A percentile compares a stretch with the other conserved stretches of the same genome.
Conservation (phyloP, 2,113 vertebrate species). For the Pteronura brasiliensis region DNA sequence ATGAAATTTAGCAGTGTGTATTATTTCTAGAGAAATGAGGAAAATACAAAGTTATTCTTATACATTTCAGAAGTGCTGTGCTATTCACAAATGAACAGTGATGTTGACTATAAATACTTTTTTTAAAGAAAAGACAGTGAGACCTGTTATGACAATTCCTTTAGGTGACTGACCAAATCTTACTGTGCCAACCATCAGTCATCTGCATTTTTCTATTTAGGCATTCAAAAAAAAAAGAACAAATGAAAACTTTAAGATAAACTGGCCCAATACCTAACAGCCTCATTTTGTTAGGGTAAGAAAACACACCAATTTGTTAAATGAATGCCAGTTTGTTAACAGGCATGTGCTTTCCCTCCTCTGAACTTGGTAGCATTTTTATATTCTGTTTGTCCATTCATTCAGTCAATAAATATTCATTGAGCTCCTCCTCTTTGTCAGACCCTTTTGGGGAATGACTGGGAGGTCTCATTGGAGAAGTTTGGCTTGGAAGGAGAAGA, state of each 20-base stretch:
- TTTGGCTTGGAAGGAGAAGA: background rate
- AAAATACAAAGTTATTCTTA: background rate
- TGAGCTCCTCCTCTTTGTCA: background rate
- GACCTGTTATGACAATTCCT: background rate
- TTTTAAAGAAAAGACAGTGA: background rate
- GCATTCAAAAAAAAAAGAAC: background rate
- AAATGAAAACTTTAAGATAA: background rate
- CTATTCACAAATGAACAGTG: background rate
- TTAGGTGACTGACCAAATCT: background rate
- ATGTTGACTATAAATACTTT: background rate
- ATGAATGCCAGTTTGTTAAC: background rate
- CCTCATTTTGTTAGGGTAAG: background rate
- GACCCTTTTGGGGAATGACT: background rate
- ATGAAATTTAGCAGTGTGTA: background rate
- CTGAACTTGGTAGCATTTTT: background rate
- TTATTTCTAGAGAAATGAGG: background rate
- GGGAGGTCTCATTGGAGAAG: background rate
- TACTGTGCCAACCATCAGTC: background rate
- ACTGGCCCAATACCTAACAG: background rate
- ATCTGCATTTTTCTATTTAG: background rate
- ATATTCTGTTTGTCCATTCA: background rate
- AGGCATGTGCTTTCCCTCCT: background rate
- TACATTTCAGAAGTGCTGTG: background rate
- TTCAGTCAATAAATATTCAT: background rate
- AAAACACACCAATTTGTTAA: background rate